phyloP scores from a whole-genome alignment of 2,113 vertebrate genomes.

The Stictonetta naevosa region DNA sequence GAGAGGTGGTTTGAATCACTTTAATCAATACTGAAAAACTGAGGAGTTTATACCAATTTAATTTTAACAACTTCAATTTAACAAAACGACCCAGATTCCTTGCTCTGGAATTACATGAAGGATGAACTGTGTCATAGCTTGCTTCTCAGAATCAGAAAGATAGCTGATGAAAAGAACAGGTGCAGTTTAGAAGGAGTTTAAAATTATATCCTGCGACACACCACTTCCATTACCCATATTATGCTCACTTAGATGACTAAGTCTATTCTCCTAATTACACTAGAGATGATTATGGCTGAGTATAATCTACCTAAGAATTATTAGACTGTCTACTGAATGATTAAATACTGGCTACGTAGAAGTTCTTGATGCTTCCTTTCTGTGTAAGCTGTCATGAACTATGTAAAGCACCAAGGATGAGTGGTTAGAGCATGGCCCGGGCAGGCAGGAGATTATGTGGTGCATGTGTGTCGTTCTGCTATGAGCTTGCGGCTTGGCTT shows the following conservation, averaged over 20 bases:
- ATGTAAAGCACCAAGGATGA: slow-evolving; percentile 7
- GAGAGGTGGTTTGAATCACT: neutral
- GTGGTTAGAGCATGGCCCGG: neutral
- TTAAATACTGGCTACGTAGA: neutral
- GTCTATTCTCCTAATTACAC: slow-evolving; percentile 49
- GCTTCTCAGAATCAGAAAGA: slow-evolving; percentile 17
- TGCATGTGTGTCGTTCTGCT: neutral
- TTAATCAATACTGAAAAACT: neutral
- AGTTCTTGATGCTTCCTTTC: slow-evolving; percentile 10
- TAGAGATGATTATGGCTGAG: slow-evolving; percentile 35
- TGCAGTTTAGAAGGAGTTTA: slow-evolving; percentile 42
- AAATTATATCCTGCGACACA: slow-evolving; percentile 40
- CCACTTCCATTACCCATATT: slow-evolving; percentile 31
- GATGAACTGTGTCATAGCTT: slow-evolving; percentile 1
- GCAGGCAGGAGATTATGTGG: neutral
- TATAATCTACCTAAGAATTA: slow-evolving; percentile 60
- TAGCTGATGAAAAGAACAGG: slow-evolving; percentile 53
- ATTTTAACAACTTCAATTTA: neutral
- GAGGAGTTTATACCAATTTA: neutral
- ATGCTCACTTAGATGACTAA: slow-evolving; percentile 61
- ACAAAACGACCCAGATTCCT: slow-evolving; percentile 19
- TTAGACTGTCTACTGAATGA: slow-evolving; percentile 28
- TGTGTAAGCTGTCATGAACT: neutral
- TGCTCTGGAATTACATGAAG: slow-evolving; percentile 12
- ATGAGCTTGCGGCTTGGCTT: slow-evolving; percentile 8